A percentile compares a stretch with the other conserved stretches of the same genome.
Conservation (phyloP, 2,797 vertebrate species). For the Gymnoscopelus braueri region DNA sequence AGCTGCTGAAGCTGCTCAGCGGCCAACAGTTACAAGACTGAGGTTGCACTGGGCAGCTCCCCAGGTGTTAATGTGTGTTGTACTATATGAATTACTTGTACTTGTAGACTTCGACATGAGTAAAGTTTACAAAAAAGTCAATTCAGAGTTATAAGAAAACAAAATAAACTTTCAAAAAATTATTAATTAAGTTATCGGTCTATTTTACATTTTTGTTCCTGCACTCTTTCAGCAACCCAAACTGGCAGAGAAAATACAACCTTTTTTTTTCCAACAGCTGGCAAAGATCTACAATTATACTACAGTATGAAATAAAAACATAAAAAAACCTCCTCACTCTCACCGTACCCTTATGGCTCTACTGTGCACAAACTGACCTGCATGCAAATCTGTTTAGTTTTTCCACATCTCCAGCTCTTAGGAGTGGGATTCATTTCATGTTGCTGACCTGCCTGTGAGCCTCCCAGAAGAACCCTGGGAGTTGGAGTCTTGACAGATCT, state of each 20-base stretch:
- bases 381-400: conserved; percentile 4
- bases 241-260: conserved; percentile 11
- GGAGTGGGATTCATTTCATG: conserved; percentile 1
- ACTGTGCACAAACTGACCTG: conserved; percentile 16
- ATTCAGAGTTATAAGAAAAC: no score
- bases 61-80: no score
- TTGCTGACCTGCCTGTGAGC: conserved; percentile 32
- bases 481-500: conserved; percentile 27
- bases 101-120: no score
- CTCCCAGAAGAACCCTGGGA: conserved; percentile 16
- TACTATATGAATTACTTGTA: no score
- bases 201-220: no score
- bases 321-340: conserved; percentile 24
- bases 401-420: conserved; percentile 21
- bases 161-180: no score
- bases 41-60: no score
- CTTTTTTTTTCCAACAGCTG: conserved; percentile 21
- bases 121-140: no score
- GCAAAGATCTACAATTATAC: conserved; percentile 13
- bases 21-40: no score
- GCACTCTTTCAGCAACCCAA: background rate
- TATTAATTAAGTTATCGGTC: no score
- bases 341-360: conserved; percentile 22
- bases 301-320: conserved; percentile 12
- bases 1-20: no score